Conservation (phyloP, 2,888 invertebrate genomes). For the Metalampra italica region DNA sequence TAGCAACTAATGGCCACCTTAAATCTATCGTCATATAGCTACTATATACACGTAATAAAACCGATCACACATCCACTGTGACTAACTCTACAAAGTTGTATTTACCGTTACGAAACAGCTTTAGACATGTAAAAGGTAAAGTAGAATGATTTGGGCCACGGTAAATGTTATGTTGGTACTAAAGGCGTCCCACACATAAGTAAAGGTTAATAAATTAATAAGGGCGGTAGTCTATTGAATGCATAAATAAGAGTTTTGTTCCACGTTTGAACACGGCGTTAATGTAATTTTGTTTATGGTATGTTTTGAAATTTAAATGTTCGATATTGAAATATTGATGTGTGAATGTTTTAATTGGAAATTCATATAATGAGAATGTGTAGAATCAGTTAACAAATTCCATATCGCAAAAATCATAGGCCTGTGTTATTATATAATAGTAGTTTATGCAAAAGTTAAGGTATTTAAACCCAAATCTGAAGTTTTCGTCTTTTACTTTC, state of each 20-base stretch:
- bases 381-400: no score
- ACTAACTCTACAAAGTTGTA: not conserved
- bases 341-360: conserved; percentile 2
- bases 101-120: not conserved
- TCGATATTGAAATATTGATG: not conserved
- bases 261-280: conserved; percentile 5
- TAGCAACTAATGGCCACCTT: conserved; percentile 8
- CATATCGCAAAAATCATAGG: no score
- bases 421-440: no score
- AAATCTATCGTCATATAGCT: conserved; percentile 11
- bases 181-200: conserved; percentile 5
- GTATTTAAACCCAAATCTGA: no score
- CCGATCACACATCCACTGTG: not conserved
- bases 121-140: not conserved
- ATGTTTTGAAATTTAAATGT: not conserved
- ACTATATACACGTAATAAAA: conserved; percentile 8
- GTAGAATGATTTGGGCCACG: not conserved
- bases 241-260: conserved; percentile 13
- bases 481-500: no score
- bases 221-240: conserved; percentile 9
- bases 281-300: conserved; percentile 10
- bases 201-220: conserved; percentile 10
- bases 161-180: not conserved
- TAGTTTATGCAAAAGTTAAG: no score
- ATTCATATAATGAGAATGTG: not conserved